These are phyloP conservation scores for Pseudorhiza aurosa DNA, from an alignment of 30 jellyfish, hydroid and myxozoan genomes.

Conservation along the genomic window DNA sequence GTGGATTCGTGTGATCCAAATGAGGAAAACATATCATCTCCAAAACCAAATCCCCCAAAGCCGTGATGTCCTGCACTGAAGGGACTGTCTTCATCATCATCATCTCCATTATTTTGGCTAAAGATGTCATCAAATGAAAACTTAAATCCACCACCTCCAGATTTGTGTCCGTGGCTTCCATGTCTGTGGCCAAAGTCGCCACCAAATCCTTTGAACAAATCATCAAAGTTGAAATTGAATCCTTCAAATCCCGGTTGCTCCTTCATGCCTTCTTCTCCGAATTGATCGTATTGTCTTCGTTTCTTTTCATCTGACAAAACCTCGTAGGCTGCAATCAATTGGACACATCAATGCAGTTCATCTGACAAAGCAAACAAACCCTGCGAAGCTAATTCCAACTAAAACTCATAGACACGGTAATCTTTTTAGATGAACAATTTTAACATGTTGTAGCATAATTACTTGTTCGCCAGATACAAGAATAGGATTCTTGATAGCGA, in stretches of 20 bases:
- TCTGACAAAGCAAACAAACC: no score
- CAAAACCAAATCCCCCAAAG: constrained; percentile 72
- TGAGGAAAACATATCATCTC: constrained; percentile 69
- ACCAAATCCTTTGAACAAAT: constrained; percentile 83
- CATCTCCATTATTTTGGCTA: constrained; percentile 64
- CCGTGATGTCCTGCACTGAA: constrained; percentile 69
- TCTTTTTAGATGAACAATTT: no score
- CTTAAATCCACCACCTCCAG: constrained; percentile 53
- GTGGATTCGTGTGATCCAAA: constrained; percentile 48
- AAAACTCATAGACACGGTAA: no score
- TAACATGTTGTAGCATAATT: no score
- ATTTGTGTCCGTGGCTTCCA: neutral
- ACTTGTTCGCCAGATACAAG: no score
- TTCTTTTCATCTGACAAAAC: constrained; percentile 95
- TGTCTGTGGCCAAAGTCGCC: constrained; percentile 48
- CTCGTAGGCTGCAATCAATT: constrained; percentile 80
- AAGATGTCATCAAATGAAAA: constrained; percentile 53
- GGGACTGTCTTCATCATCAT: constrained; percentile 68
- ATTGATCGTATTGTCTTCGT: constrained; percentile 87
- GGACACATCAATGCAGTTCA: no score
- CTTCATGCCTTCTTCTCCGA: constrained; percentile 98
- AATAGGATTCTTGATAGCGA: no score
- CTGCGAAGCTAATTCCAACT: no score
- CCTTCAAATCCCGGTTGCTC: constrained; percentile 96
- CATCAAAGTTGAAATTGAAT: constrained; percentile 81